Percentiles rank a stretch among this genome's conserved stretches.
Conservation (phyloP, 2,113 vertebrate species). For the Pristiophorus japonicus region DNA sequence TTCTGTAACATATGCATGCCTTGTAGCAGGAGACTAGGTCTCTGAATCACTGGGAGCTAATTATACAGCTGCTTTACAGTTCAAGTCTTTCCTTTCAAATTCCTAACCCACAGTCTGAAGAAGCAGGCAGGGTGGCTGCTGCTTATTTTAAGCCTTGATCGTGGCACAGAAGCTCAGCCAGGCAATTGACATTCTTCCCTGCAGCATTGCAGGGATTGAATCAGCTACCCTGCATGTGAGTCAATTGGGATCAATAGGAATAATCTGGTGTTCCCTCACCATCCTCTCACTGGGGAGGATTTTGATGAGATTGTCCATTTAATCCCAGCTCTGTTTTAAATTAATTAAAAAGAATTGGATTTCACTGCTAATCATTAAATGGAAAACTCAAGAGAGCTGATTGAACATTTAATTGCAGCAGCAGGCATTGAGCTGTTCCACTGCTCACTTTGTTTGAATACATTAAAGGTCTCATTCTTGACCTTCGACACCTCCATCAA, state of each 20-base stretch:
- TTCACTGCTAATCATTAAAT: conserved; percentile 43
- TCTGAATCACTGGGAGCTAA: background rate
- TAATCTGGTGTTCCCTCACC: conserved; percentile 46
- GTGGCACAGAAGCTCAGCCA: background rate
- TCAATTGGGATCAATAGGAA: conserved; percentile 47
- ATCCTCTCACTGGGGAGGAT: conserved; percentile 46
- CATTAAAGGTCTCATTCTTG: conserved; percentile 4
- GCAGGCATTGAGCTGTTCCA: background rate
- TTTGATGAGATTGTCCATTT: conserved; percentile 48
- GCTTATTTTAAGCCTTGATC: background rate
- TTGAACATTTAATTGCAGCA: conserved; percentile 1
- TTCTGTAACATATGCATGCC: background rate
- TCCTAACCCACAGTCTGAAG: background rate
- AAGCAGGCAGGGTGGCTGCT: background rate
- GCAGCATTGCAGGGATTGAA: conserved; percentile 43
- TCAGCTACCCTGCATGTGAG: conserved; percentile 46
- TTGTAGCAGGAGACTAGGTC: background rate
- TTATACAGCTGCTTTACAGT: background rate
- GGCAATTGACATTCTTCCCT: background rate
- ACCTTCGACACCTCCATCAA: background rate
- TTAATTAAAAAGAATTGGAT: conserved; percentile 43
- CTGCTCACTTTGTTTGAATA: background rate
- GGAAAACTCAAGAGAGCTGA: conserved; percentile 35
- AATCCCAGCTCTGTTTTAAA: conserved; percentile 42
- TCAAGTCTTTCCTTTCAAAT: background rate